Conservation (phyloP, 2,113 vertebrate species). For the Pygoscelis antarcticus region DNA sequence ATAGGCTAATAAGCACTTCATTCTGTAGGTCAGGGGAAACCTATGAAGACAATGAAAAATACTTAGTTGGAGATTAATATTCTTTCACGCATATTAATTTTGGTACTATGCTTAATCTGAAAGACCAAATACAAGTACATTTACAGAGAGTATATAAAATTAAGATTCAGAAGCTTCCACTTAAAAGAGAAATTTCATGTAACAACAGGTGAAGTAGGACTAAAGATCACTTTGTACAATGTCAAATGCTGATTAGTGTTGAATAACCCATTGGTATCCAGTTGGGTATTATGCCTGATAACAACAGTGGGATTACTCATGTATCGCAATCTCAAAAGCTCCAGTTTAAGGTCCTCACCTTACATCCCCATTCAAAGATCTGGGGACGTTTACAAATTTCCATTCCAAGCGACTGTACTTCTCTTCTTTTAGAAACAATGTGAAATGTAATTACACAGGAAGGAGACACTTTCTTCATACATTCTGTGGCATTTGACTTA, state of each 20-base stretch:
- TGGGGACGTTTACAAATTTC: neutral
- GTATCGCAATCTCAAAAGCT: neutral
- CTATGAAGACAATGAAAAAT: constrained; percentile 64
- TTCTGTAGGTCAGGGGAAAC: constrained; percentile 95
- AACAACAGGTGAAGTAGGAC: neutral
- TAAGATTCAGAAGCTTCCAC: neutral
- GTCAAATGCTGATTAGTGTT: neutral
- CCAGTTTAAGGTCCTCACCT: neutral
- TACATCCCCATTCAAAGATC: neutral
- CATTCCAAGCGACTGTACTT: neutral
- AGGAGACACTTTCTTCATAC: neutral
- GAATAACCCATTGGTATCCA: neutral
- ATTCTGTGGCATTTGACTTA: neutral
- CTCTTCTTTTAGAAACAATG: neutral
- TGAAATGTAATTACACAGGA: neutral
- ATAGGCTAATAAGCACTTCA: constrained; percentile 91
- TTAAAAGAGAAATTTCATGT: neutral
- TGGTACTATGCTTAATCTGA: neutral
- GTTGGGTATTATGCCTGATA: neutral
- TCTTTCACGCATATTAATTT: neutral
- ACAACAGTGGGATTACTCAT: neutral
- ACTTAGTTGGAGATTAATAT: neutral
- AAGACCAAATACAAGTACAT: neutral
- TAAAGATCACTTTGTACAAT: neutral
- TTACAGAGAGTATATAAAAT: neutral